These are phyloP conservation scores for Cheirogaleus major DNA, from an alignment of 2,797 vertebrate genomes.

Conservation along the genomic window DNA sequence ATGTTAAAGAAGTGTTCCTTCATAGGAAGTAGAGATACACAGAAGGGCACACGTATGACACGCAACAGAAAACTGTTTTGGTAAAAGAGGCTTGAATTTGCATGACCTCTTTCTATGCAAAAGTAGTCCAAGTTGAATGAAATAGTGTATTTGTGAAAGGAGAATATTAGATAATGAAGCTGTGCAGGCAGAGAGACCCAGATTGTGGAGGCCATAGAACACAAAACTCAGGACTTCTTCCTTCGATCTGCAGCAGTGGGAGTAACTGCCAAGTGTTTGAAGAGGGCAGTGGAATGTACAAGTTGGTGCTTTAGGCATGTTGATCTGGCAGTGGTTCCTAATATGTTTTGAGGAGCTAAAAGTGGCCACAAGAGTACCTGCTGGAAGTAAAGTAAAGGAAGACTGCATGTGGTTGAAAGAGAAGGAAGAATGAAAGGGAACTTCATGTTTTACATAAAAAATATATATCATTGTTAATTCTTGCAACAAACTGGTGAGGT, in stretches of 20 bases:
- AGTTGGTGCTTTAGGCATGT: background rate
- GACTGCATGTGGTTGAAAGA: background rate
- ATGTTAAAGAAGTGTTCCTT: background rate
- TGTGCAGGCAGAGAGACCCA: background rate
- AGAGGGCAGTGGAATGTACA: background rate
- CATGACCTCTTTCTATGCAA: background rate
- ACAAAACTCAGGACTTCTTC: background rate
- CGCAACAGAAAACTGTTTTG: background rate
- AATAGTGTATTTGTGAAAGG: background rate
- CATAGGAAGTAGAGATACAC: background rate
- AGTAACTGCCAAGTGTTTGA: background rate
- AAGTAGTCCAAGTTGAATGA: background rate
- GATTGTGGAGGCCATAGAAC: background rate
- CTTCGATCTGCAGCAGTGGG: background rate
- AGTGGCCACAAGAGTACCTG: background rate
- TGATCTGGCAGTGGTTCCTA: background rate
- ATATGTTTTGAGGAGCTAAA: background rate
- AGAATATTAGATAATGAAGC: background rate
- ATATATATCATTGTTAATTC: background rate
- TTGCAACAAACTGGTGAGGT: background rate
- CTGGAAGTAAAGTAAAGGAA: background rate
- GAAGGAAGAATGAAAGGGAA: background rate
- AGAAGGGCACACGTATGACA: background rate
- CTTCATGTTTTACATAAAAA: background rate
- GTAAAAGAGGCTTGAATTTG: background rate